Evolutionary conservation across 2,888 invertebrate genomes (phyloP).

Genomic region (Helleia helle): DNA sequence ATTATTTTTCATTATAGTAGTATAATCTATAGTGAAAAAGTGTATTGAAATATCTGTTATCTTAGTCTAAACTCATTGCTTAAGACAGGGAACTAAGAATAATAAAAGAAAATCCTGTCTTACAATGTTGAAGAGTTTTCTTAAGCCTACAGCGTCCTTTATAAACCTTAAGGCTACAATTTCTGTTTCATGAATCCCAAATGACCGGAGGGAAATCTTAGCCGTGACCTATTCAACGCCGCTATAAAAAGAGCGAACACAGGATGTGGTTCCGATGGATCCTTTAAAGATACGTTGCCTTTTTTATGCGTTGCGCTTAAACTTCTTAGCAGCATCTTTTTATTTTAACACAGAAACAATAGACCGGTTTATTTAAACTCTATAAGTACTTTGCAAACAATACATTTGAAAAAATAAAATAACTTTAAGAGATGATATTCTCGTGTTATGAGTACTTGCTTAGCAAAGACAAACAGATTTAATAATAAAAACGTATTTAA

Average conservation of each 20-base stretch:
- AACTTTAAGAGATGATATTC: too few species aligned
- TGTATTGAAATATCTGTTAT: conserved; percentile 33
- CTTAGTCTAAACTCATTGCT: conserved; percentile 45
- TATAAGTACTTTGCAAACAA: too few species aligned
- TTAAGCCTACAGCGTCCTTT: conserved; percentile 67
- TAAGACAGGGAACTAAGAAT: conserved; percentile 38
- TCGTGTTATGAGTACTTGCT: too few species aligned
- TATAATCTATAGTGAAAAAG: conserved; percentile 18
- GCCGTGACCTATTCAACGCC: conserved; percentile 67
- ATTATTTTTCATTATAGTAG: neutral
- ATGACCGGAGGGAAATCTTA: conserved; percentile 74
- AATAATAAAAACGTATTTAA: too few species aligned
- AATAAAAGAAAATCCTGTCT: conserved; percentile 29
- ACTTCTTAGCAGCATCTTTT: too few species aligned
- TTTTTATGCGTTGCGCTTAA: conserved; percentile 11
- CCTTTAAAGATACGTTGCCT: conserved; percentile 20
- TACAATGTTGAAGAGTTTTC: conserved; percentile 52
- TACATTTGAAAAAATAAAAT: too few species aligned
- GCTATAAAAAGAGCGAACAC: conserved; percentile 34
- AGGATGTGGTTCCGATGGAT: conserved; percentile 24
- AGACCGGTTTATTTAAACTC: too few species aligned
- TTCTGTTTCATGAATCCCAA: conserved; percentile 71
- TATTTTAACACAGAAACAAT: neutral
- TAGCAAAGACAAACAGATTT: too few species aligned
- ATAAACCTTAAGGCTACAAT: conserved; percentile 69